Percentiles rank a stretch among this genome's conserved stretches.
Evolutionary conservation across 2,797 vertebrate genomes (phyloP).

Genomic region (Pangasius djambal): DNA sequence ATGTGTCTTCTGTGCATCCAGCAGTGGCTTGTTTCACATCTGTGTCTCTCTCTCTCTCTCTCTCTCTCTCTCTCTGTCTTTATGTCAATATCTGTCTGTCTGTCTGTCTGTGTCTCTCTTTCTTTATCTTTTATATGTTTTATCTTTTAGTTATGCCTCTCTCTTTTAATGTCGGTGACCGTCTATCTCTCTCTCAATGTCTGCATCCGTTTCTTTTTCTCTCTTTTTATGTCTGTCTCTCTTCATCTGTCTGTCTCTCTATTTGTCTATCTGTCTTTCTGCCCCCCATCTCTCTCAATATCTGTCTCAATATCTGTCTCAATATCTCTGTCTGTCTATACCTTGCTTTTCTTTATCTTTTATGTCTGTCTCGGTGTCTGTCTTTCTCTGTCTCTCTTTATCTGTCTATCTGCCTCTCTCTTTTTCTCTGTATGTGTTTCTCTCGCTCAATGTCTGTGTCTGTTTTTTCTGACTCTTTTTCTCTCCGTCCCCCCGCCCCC

Average conservation of each 20-base stretch:
- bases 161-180: neutral
- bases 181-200: neutral
- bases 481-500: neutral
- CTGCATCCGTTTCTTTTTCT: neutral
- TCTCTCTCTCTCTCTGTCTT: neutral
- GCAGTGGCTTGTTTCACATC: neutral
- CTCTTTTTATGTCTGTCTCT: too few species aligned
- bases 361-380: neutral
- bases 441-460: neutral
- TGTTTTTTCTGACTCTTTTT: neutral
- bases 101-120: neutral
- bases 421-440: neutral
- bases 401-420: neutral
- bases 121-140: neutral
- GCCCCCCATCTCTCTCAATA: neutral
- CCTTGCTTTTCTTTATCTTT: neutral
- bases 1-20: neutral
- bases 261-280: too few species aligned
- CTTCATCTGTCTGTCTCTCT: too few species aligned
- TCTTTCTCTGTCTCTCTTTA: neutral
- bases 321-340: neutral
- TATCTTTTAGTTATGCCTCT: neutral
- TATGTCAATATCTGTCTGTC: neutral
- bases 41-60: neutral
- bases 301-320: neutral